These are phyloP conservation scores for Enteromius treurensis DNA, from an alignment of 2,797 vertebrate genomes.

Conservation along the genomic window DNA sequence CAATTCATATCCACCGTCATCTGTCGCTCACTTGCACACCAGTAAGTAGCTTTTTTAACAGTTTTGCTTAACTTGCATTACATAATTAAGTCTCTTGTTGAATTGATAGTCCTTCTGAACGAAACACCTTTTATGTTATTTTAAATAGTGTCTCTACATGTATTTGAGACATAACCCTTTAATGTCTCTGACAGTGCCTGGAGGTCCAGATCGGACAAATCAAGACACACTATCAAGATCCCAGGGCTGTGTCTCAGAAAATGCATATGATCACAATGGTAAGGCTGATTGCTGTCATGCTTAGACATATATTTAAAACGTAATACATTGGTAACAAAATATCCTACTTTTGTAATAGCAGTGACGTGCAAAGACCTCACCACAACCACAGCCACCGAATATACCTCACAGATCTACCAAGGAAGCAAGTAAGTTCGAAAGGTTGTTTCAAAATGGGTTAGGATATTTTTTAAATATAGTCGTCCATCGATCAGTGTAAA, in stretches of 20 bases:
- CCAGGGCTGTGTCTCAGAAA: conserved; percentile 67
- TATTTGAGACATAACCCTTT: neutral
- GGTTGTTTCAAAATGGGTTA: conserved; percentile 46
- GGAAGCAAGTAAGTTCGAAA: conserved; percentile 87
- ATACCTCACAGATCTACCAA: conserved; percentile 94
- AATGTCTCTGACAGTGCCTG: conserved; percentile 50
- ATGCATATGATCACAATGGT: conserved; percentile 74
- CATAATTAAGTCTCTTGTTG: neutral
- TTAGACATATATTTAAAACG: neutral
- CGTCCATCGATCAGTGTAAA: too few relatives aligned
- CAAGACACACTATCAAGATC: conserved; percentile 60
- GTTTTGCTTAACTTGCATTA: neutral
- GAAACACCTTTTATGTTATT: neutral
- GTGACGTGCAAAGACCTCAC: conserved; percentile 86
- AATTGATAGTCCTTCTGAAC: neutral
- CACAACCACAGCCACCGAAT: conserved; percentile 85
- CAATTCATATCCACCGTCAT: conserved; percentile 79
- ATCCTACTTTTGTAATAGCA: conserved; percentile 64
- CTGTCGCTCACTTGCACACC: conserved; percentile 80
- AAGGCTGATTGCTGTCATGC: conserved; percentile 27
- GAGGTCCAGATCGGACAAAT: conserved; percentile 65
- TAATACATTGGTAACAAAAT: neutral
- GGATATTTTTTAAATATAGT: neutral
- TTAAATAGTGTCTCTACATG: neutral
- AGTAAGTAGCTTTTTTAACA: conserved; percentile 67